These are phyloP conservation scores for Sweltsa coloradensis DNA, from an alignment of 1,140 invertebrate species.

Conservation along the genomic window DNA sequence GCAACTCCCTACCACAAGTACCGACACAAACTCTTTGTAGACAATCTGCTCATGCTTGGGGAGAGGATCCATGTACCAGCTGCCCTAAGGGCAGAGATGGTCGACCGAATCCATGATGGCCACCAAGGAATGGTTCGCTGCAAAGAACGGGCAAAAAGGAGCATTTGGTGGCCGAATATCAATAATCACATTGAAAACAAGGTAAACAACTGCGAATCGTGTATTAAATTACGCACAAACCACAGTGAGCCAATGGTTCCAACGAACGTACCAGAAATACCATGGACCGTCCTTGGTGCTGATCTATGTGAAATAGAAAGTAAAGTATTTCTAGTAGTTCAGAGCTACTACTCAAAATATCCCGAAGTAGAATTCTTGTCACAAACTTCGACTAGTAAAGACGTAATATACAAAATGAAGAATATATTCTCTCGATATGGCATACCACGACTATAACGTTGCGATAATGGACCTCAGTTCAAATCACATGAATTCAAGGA, in stretches of 20 bases:
- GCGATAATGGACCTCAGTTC: constrained; percentile 5
- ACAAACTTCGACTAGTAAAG: neutral
- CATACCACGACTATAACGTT: neutral
- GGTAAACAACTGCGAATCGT: neutral
- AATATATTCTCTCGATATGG: neutral
- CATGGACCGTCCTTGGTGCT: neutral
- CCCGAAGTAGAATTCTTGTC: neutral
- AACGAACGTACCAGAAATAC: neutral
- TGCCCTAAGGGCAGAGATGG: neutral
- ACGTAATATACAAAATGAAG: neutral
- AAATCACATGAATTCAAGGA: neutral
- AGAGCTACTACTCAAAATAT: neutral
- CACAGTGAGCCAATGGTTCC: neutral
- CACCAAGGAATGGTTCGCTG: neutral
- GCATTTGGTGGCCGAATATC: constrained; percentile 2
- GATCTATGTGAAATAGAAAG: neutral
- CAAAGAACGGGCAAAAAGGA: neutral
- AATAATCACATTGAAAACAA: neutral
- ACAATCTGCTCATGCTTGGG: neutral
- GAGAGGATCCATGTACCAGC: neutral
- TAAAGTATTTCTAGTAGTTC: neutral
- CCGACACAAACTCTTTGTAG: too few species aligned
- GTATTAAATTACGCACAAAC: neutral
- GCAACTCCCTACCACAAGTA: neutral
- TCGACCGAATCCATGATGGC: constrained; percentile 3